Base-by-base conservation (phyloP, 2,888 invertebrate species). In the Philereme vetulata region DNA sequence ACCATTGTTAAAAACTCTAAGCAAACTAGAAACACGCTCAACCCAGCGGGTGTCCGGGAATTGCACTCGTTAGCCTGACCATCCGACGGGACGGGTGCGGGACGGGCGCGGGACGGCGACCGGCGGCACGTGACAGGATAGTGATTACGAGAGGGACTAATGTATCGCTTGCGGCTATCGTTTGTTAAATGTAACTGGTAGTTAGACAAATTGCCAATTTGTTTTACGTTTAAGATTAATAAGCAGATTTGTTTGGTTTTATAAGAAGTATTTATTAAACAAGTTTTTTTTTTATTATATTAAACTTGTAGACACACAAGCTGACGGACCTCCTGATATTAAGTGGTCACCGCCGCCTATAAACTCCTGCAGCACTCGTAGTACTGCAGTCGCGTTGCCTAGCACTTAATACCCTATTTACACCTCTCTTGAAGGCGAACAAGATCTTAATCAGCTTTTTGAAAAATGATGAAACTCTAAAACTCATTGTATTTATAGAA, bases 41-140 rank as follows among this genome's bases (percentile, higher is more conserved):
- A 79, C 77, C 32, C 85, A 73, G 84, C 84, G 84, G 85, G 85
- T 73, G 81, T 74, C 74, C 82, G 84, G 80, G 85, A 85, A 81
- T 66, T 58, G 60, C 53, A 54, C 77, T 86, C 84, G 83, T 86
- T 86, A 85, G 65, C 50, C 66, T 62, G 62, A 6, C 58, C 62
- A 59, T 52, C 36, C 36, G 21, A 10, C 48, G 21, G 59, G 47
- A 36, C 51, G 38, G 33, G 33, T 38, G 40, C 59, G 59, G 46
- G 47, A 4, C 36, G 10, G 21, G 38, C 43, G 51, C 40, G 38
- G 63, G 36, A 54, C 21, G 21, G 21, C 21, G 21, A 21, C n/a
- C n/a, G n/a, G n/a, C 65, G 47, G 51, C 45, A 56, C 65, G 62
- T 56, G 65, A 51, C 63, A 42, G 49, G 10, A 33, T 58, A 47